These are phyloP conservation scores for Steromphala cineraria DNA, from an alignment of 2,888 invertebrate species.

Conservation along the genomic window DNA sequence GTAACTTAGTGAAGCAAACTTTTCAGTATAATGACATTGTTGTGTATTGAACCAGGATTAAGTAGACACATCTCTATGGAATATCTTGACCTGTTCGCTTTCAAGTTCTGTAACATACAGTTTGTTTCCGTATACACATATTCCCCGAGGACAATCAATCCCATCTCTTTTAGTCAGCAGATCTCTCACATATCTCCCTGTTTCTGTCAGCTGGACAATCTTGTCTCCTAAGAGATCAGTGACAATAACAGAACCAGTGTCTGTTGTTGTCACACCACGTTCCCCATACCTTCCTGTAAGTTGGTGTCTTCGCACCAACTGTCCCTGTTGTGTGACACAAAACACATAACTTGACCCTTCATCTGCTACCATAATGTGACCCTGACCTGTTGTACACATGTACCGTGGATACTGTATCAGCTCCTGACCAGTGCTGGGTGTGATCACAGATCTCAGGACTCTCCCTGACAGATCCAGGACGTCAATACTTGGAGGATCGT, in stretches of 20 bases:
- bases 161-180: not conserved
- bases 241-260: not conserved
- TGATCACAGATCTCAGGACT: not conserved
- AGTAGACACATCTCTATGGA: too few species aligned
- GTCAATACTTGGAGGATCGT: not conserved
- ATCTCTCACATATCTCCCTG: not conserved
- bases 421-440: not conserved
- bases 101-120: conserved; percentile 26
- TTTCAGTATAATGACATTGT: too few species aligned
- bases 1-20: too few species aligned
- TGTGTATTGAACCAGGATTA: too few species aligned
- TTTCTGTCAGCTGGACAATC: not conserved
- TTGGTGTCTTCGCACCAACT: not conserved
- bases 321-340: not conserved
- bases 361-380: not conserved
- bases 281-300: not conserved
- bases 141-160: not conserved
- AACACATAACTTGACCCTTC: not conserved
- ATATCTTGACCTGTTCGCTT: too few species aligned
- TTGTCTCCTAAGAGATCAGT: not conserved
- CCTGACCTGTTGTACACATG: not conserved
- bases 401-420: not conserved
- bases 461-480: not conserved
- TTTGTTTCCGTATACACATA: conserved; percentile 36
- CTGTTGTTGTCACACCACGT: not conserved